Evolutionary conservation across 2,888 invertebrate genomes (phyloP).

Genomic region (Cremastinae sp.): DNA sequence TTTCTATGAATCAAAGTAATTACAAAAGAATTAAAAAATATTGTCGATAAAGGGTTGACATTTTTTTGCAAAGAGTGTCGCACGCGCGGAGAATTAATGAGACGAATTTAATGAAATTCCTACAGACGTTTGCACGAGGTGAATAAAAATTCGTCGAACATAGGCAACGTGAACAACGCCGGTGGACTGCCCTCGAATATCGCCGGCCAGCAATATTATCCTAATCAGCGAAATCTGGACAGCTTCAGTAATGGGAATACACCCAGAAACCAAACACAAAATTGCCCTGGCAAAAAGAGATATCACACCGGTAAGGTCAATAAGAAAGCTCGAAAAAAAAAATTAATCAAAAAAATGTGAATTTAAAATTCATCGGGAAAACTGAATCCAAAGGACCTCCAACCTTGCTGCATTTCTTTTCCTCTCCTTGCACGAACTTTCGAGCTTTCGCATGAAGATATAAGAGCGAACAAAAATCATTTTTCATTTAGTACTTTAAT

Average conservation of each 20-base stretch:
- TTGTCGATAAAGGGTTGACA: no score
- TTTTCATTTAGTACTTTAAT: no score
- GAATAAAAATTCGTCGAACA: constrained; percentile 50
- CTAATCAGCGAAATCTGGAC: constrained; percentile 67
- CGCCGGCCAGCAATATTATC: constrained; percentile 72
- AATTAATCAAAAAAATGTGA: no score
- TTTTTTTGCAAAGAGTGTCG: neutral
- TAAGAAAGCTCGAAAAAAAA: neutral
- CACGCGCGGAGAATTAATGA: constrained; percentile 26
- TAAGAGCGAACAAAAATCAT: neutral
- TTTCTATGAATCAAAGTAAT: no score
- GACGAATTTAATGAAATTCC: constrained; percentile 55
- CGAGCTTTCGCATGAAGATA: constrained; percentile 28
- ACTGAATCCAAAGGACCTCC: constrained; percentile 52
- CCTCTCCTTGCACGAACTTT: constrained; percentile 13
- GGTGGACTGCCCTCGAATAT: constrained; percentile 67
- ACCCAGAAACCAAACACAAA: constrained; percentile 71
- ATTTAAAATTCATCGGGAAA: neutral
- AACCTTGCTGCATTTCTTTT: constrained; percentile 9
- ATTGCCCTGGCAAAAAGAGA: constrained; percentile 76
- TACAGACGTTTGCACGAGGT: constrained; percentile 69
- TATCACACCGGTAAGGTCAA: constrained; percentile 71
- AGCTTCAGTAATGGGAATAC: constrained; percentile 62
- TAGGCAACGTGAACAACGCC: constrained; percentile 62
- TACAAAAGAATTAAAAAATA: no score